Conservation (phyloP, 1,140 invertebrate species). For the Eulimnadia texana region DNA sequence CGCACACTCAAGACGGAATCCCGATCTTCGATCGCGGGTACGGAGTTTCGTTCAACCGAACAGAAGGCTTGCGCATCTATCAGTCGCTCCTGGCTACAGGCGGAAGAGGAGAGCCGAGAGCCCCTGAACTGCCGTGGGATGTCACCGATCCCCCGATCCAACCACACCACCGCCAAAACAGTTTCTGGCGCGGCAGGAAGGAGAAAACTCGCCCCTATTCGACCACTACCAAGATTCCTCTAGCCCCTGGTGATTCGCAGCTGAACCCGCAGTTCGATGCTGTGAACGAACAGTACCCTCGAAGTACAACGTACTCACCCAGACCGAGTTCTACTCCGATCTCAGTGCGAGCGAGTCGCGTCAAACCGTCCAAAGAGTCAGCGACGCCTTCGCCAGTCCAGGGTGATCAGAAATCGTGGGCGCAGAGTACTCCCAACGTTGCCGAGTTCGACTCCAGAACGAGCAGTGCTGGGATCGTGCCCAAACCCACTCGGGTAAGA, state of each 20-base stretch:
- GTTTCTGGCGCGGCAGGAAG: slow-evolving; percentile 15
- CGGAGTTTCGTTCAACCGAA: slow-evolving; percentile 14
- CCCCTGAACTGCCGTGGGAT: slow-evolving; percentile 5
- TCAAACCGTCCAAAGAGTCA: slow-evolving; percentile 8
- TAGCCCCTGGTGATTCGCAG: background rate
- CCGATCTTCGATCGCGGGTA: slow-evolving; percentile 17
- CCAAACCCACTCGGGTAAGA: background rate
- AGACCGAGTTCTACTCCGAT: background rate
- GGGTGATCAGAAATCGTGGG: slow-evolving; percentile 12
- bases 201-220: slow-evolving; percentile 6
- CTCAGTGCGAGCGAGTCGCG: slow-evolving; percentile 6
- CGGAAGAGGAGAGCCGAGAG: slow-evolving; percentile 5
- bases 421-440: background rate
- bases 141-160: slow-evolving; percentile 13
- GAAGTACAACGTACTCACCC: background rate
- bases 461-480: background rate
- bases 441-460: background rate
- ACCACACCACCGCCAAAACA: slow-evolving; percentile 15
- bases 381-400: background rate
- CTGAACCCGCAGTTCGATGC: background rate
- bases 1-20: slow-evolving; percentile 17
- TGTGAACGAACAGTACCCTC: background rate
- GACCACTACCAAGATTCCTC: background rate
- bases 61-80: slow-evolving; percentile 15
- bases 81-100: slow-evolving; percentile 13